Conservation (phyloP, 2,797 vertebrate species). For the Stomatorhinus walkeri region DNA sequence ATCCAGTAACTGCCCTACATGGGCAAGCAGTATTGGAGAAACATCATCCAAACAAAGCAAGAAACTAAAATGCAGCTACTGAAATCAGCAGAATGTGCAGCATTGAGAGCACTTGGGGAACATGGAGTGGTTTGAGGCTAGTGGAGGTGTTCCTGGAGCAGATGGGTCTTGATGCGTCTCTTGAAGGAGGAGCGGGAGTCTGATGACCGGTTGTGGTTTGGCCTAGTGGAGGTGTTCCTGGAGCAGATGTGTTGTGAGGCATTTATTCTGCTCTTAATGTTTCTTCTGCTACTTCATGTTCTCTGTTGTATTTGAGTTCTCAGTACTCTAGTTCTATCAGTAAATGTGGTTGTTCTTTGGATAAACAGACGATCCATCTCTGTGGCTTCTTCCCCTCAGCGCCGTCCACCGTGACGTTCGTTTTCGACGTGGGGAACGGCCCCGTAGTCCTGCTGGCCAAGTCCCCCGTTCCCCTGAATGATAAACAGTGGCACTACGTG, state of each 20-base stretch:
- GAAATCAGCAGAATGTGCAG: background rate
- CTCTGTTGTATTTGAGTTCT: background rate
- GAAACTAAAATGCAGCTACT: background rate
- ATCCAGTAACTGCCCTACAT: background rate
- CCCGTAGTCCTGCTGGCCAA: constrained; percentile 68
- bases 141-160: background rate
- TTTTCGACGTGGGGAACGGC: constrained; percentile 82
- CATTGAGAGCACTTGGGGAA: background rate
- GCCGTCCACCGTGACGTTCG: constrained; percentile 78
- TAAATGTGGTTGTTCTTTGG: background rate
- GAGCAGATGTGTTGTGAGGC: background rate
- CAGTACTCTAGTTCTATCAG: background rate
- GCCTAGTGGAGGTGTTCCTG: background rate
- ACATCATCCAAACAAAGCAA: background rate
- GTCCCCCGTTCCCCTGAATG: constrained; percentile 77
- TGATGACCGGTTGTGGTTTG: background rate
- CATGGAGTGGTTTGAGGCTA: background rate
- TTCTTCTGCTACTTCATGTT: background rate
- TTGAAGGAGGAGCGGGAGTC: too few relatives aligned
- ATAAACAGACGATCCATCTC: background rate
- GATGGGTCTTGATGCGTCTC: background rate
- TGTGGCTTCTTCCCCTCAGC: constrained; percentile 58
- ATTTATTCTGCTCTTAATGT: background rate
- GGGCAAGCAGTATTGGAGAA: background rate
- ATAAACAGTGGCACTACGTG: constrained; percentile 91